These are phyloP conservation scores for Metallyticus violacea DNA, from an alignment of 2,888 invertebrate genomes.

Conservation along the genomic window DNA sequence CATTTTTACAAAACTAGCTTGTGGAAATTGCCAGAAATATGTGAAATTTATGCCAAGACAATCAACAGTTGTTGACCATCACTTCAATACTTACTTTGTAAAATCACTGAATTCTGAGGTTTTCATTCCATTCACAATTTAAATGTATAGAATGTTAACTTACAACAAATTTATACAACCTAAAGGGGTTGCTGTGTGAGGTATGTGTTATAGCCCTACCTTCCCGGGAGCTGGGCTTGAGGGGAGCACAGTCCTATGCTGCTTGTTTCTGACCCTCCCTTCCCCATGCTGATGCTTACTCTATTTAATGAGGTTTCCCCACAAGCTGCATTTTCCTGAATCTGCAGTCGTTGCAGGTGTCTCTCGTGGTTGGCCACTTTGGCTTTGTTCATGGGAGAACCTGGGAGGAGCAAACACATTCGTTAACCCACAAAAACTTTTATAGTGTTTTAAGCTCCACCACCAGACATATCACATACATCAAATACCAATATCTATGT, in stretches of 20 bases:
- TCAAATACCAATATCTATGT: too few relatives aligned
- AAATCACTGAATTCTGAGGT: background rate
- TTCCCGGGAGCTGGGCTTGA: conserved; percentile 14
- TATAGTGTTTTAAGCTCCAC: background rate
- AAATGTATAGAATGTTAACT: too few relatives aligned
- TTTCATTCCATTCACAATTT: background rate
- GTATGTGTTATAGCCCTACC: background rate
- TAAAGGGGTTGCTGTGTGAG: background rate
- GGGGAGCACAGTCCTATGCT: conserved; percentile 25
- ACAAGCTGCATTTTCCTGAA: conserved; percentile 63
- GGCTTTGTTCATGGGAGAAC: conserved; percentile 76
- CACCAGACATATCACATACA: background rate
- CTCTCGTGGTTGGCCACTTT: conserved; percentile 73
- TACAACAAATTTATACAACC: too few relatives aligned
- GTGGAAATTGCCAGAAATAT: too few relatives aligned
- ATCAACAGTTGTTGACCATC: too few relatives aligned
- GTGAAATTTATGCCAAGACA: too few relatives aligned
- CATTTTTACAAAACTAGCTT: too few relatives aligned
- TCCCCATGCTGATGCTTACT: conserved; percentile 55
- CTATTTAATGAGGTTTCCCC: conserved; percentile 75
- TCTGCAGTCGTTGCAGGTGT: conserved; percentile 44
- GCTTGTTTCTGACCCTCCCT: conserved; percentile 22
- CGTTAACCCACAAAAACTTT: background rate
- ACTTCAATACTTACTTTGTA: background rate
- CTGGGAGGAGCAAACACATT: conserved; percentile 14